Evolutionary conservation across 2,113 vertebrate genomes (phyloP).

Genomic region (Chitala chitala): DNA sequence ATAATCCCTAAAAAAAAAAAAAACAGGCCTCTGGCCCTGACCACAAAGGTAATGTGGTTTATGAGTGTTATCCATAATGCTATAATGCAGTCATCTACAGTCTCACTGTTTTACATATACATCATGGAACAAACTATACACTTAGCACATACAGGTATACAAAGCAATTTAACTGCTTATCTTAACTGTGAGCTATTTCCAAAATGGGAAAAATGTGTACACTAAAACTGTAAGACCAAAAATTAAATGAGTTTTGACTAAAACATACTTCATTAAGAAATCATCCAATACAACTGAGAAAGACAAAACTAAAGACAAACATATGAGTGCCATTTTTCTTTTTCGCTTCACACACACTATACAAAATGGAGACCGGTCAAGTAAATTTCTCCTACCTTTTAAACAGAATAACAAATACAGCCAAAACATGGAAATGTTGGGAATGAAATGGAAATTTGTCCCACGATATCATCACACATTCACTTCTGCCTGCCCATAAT

Average conservation of each 20-base stretch:
- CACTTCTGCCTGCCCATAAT: no score
- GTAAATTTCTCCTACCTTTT: not conserved
- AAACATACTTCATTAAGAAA: not conserved
- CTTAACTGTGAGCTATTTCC: not conserved
- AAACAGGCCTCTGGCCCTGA: constrained; percentile 7
- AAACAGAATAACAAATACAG: not conserved
- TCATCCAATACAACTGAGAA: not conserved
- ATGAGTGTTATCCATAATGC: constrained; percentile 1
- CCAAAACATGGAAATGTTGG: not conserved
- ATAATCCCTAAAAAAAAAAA: constrained; percentile 54
- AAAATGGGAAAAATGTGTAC: not conserved
- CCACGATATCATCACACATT: no score
- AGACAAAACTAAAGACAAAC: no score
- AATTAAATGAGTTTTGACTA: not conserved
- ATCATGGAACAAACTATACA: not conserved
- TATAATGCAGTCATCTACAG: not conserved
- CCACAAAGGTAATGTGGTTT: not conserved
- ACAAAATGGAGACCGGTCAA: not conserved
- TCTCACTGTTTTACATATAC: not conserved
- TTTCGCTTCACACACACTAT: no score
- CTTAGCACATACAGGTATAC: not conserved
- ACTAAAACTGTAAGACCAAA: not conserved
- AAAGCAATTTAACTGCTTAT: not conserved
- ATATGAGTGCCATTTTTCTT: no score
- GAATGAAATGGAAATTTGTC: no score